phyloP scores from a whole-genome alignment of 1,140 invertebrate genomes.

The Brachionus calyciflorus region DNA sequence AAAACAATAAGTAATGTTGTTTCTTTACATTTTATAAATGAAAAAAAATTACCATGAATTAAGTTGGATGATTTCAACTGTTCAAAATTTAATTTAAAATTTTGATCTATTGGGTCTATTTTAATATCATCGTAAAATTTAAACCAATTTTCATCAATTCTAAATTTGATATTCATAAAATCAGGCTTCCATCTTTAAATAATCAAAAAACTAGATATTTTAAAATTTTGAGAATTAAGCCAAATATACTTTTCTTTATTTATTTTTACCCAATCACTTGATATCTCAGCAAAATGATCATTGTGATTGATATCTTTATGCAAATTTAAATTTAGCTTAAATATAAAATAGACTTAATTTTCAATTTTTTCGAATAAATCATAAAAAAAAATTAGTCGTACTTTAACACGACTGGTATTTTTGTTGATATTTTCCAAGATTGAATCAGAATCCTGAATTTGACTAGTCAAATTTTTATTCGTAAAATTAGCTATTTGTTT shows the following conservation, averaged over 20 bases:
- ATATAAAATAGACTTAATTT: background rate
- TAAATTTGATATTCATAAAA: slow-evolving; percentile 8
- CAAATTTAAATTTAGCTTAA: background rate
- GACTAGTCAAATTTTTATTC: background rate
- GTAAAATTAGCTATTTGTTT: slow-evolving; percentile 1
- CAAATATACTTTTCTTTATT: background rate
- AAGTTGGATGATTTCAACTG: background rate
- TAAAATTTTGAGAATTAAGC: too few species aligned
- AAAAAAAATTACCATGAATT: background rate
- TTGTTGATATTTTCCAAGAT: background rate
- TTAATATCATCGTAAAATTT: slow-evolving; percentile 30
- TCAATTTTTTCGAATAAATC: too few species aligned
- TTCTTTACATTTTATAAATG: background rate
- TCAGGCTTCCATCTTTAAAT: background rate
- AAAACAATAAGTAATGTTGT: background rate
- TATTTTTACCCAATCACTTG: background rate
- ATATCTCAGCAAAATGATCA: background rate
- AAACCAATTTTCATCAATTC: background rate
- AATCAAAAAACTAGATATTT: too few species aligned
- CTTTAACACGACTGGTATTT: background rate
- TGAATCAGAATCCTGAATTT: background rate
- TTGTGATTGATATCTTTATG: background rate
- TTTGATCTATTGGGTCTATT: background rate
- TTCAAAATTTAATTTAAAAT: background rate
- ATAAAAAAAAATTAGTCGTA: background rate